Base-by-base conservation (phyloP, 64 coral and sea anemone species). In the Stylophora pistillata region DNA sequence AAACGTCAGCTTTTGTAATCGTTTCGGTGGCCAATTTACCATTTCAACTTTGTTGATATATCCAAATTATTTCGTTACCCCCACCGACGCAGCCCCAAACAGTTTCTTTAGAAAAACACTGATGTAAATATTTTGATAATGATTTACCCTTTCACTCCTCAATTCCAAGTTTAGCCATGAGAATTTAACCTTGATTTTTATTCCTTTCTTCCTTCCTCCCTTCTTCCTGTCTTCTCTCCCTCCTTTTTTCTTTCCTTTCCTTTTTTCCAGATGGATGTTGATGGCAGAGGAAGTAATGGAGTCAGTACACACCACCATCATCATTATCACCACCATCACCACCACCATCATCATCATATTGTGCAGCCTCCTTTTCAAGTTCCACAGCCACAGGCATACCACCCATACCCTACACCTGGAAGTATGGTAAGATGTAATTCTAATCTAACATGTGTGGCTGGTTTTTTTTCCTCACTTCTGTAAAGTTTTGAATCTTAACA, bases 241-340 rank as follows among this genome's bases (percentile, higher is more conserved):
- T 21, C 18, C 25, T 13, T 62, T 20, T 57, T 65, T 65, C 18
- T n/a, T 88, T 88, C 65, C n/a, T 7, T 47, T 3, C 37, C 37
- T 0, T 4, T 47, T 47, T 47, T 56, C 57, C 59, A 93, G 91
- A 81, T 93, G 58, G 86, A 93, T 74, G 73, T 93, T 52, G 91
- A 89, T 34, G 60, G 60, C 18, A 37, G 61, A 84, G 80, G 80
- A 74, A 82, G 17, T 76, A 87, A 93, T 64, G 65, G 91, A 55
- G 77, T 88, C 5, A 69, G 77, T 16, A 86, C 89, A 30, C 95
- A 96, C 63, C 79, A 96, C 63, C 95, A 96, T 72, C 95, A 96
- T 60, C 95, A 96, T 82, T 96, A 96, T 76, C 95, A 96, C 64
- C 95, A 96, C 63, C 95, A 96, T 61, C 95, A 96, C 33, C 80